These are phyloP conservation scores for Catamblyrhynchus diadema DNA, from an alignment of 2,797 vertebrate genomes.

Conservation along the genomic window DNA sequence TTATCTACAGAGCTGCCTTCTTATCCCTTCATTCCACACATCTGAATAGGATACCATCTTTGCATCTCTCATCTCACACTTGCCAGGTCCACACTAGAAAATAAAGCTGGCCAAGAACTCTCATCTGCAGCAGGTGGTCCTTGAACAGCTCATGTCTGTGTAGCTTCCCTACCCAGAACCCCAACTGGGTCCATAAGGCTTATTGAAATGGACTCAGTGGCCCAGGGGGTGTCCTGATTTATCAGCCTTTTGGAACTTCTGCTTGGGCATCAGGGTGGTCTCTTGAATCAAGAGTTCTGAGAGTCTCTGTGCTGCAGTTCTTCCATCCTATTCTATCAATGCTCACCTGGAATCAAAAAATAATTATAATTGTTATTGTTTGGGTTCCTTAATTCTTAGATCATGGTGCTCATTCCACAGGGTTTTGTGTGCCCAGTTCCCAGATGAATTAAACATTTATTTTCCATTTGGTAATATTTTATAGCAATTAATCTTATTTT, in stretches of 20 bases:
- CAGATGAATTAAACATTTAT: not conserved
- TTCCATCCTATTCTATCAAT: not conserved
- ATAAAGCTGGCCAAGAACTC: not conserved
- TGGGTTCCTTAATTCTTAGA: not conserved
- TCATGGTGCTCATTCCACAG: not conserved
- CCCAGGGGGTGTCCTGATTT: not conserved
- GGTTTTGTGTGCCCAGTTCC: not conserved
- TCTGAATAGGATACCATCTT: not conserved
- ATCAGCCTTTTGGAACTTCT: not conserved
- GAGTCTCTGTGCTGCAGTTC: not conserved
- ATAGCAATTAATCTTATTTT: slow-evolving; percentile 9
- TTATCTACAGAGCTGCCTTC: not conserved
- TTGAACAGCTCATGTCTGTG: not conserved
- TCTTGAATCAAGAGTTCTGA: not conserved
- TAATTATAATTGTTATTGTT: not conserved
- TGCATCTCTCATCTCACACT: not conserved
- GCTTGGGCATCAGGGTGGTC: not conserved
- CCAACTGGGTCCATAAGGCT: not conserved
- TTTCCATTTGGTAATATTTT: slow-evolving; percentile 27
- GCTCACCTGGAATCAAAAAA: not conserved
- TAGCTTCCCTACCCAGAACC: not conserved
- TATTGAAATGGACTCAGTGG: not conserved
- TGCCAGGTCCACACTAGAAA: not conserved
- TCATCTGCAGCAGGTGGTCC: not conserved
- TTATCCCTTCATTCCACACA: not conserved